A percentile compares a stretch with the other conserved stretches of the same genome.
These are phyloP conservation scores for Carpatolechia fugitivella DNA, from an alignment of 2,888 invertebrate species.

Conservation along the genomic window DNA sequence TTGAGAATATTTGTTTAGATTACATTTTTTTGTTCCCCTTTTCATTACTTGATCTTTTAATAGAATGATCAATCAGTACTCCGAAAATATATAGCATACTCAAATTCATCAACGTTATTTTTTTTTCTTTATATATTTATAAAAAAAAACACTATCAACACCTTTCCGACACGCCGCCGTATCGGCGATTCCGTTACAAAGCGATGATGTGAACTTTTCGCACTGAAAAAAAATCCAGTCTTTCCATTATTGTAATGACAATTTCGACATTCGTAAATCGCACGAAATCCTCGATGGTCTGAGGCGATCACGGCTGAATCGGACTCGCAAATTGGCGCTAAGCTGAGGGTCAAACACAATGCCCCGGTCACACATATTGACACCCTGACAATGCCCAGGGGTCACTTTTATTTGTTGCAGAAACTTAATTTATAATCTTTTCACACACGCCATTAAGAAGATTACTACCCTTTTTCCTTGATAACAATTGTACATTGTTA, in stretches of 20 bases:
- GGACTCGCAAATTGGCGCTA: slow-evolving; percentile 72
- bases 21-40: no score
- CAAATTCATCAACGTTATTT: no score
- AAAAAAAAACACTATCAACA: not conserved
- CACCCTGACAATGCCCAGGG: slow-evolving; percentile 75
- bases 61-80: no score
- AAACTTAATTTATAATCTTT: slow-evolving; percentile 81
- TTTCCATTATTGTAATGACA: slow-evolving; percentile 47
- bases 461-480: slow-evolving; percentile 77
- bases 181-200: slow-evolving; percentile 10
- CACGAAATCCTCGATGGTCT: slow-evolving; percentile 46
- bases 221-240: slow-evolving; percentile 20
- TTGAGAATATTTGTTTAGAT: no score
- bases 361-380: slow-evolving; percentile 77
- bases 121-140: no score
- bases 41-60: no score
- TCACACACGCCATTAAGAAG: slow-evolving; percentile 79
- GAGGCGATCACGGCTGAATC: slow-evolving; percentile 59
- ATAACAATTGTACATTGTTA: slow-evolving; percentile 76
- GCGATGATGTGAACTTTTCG: not conserved
- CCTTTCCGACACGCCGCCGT: not conserved
- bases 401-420: slow-evolving; percentile 79
- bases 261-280: slow-evolving; percentile 42
- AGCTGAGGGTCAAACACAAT: slow-evolving; percentile 74
- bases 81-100: no score